Conservation (phyloP, 2,888 invertebrate genomes). For the Lasioglossum vierecki region DNA sequence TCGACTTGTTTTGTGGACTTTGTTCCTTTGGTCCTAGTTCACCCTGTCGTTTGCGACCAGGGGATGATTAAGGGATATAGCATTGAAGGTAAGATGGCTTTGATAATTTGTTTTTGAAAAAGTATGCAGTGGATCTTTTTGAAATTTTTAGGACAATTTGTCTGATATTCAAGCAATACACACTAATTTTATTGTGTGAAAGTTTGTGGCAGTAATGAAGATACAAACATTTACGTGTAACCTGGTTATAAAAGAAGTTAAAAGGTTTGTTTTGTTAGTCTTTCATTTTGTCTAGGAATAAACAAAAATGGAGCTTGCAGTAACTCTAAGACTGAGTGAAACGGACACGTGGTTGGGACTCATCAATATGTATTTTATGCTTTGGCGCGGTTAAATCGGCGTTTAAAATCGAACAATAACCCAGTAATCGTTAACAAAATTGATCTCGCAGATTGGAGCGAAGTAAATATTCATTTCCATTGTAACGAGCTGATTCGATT, state of each 20-base stretch:
- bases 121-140: not conserved
- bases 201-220: not conserved
- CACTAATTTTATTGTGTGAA: not conserved
- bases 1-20: not conserved
- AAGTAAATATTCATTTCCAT: not conserved
- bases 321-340: not conserved
- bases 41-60: not conserved
- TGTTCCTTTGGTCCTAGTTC: constrained; percentile 5
- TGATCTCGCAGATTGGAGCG: constrained; percentile 4
- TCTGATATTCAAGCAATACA: no score
- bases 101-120: not conserved
- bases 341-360: not conserved
- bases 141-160: not conserved
- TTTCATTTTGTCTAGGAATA: not conserved
- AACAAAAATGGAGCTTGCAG: not conserved
- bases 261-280: not conserved
- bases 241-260: not conserved
- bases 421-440: not conserved
- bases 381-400: not conserved
- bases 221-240: not conserved
- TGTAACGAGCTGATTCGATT: constrained; percentile 2
- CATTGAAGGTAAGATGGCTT: not conserved
- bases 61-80: not conserved
- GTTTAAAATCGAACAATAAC: not conserved
- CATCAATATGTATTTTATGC: not conserved